Base-by-base conservation (phyloP, 1,140 invertebrate species). In the Tribolium madens region DNA sequence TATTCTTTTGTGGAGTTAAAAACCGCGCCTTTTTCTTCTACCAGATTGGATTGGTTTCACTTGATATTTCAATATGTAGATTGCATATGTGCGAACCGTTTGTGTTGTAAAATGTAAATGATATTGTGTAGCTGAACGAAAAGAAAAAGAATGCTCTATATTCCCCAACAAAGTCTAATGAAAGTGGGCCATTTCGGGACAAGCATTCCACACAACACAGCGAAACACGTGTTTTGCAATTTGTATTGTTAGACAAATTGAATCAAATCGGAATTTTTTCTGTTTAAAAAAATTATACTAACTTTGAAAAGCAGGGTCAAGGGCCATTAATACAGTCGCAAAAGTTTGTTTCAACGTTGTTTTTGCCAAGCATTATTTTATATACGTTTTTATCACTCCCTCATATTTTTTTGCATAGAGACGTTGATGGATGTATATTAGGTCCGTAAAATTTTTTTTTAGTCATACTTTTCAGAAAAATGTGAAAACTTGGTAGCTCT, bases 61-160 rank as follows among this genome's bases (percentile, higher is more conserved):
- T 68, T 46, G 36, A 68, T 75, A 75, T 75, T 60, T 75, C 73
- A 75, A 75, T 75, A 75, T 75, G 73, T 75, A 75, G 53, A 75
- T 75, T 68, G 73, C 33, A 75, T 64, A 36, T 72, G 70, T 50
- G 70, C 13, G 68, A n/a, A 70, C 36, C 12, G 69, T 72, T 72
- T 26, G 47, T 72, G 68, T 48, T 69, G 17, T 21, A 50, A 50
- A 72, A 50, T 53, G 46, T 72, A 72, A 26, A 33, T 64, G 21
- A 33, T 64, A 33, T 64, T 33, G 57, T 31, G 12, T 13, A 10
- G 21, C 6, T 7, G 14, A 64, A 18, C 9, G 10, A 64, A 26
- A 57, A 12, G 4, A 21, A 18, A 17, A 64, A 14, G 26, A 18
- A 64, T 13, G 21, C n/a, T 31, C 17, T 36, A 33, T n/a, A n/a